These are phyloP conservation scores for Erannis defoliaria DNA, from an alignment of 2,888 invertebrate genomes.

Conservation along the genomic window DNA sequence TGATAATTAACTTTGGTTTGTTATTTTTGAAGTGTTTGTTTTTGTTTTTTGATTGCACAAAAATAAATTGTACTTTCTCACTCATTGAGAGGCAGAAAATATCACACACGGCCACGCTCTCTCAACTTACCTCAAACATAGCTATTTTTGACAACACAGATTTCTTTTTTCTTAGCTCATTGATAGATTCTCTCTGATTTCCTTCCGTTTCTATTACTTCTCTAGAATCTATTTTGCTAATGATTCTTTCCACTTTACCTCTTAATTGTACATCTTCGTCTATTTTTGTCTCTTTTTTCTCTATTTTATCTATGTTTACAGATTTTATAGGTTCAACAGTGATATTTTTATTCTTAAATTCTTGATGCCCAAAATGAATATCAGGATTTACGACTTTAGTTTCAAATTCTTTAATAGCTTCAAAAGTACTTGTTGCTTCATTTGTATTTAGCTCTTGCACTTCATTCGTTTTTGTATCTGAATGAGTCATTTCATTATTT, in stretches of 20 bases:
- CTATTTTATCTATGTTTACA: neutral
- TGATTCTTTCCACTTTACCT: constrained; percentile 66
- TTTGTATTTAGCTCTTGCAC: neutral
- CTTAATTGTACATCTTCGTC: constrained; percentile 57
- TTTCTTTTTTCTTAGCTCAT: constrained; percentile 60
- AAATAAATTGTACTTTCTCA: no score
- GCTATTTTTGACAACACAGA: constrained; percentile 73
- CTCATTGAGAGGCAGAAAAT: no score
- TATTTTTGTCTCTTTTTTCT: constrained; percentile 35
- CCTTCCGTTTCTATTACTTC: constrained; percentile 38
- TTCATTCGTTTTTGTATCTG: neutral
- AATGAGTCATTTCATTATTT: constrained; percentile 10
- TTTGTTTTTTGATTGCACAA: neutral
- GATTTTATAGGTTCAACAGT: neutral
- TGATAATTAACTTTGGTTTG: neutral
- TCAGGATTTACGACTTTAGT: neutral
- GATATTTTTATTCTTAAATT: neutral
- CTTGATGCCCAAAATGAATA: constrained; percentile 3
- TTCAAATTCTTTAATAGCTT: neutral
- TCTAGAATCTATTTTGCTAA: constrained; percentile 50
- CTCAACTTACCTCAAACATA: constrained; percentile 72
- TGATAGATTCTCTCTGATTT: constrained; percentile 45
- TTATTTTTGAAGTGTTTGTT: neutral
- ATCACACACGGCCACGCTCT: no score
- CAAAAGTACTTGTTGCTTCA: neutral